Conservation (phyloP, 1,140 invertebrate genomes). For the Drosophila yakuba region DNA sequence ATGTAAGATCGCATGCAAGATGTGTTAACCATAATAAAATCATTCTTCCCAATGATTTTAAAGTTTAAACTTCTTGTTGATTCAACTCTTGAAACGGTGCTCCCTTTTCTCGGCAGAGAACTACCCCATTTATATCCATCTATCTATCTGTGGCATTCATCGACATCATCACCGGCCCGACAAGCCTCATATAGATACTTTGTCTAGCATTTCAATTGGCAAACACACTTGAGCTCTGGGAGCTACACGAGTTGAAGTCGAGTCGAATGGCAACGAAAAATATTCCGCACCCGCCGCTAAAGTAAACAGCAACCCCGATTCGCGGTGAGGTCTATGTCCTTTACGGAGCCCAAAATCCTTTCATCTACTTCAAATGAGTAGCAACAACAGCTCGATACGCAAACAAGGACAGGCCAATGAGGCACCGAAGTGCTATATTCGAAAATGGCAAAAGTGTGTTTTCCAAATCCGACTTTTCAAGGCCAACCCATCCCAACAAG, state of each 20-base stretch:
- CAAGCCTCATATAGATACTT: slow-evolving; percentile 66
- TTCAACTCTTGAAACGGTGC: slow-evolving; percentile 20
- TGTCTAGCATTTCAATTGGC: slow-evolving; percentile 84
- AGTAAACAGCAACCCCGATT: slow-evolving; percentile 60
- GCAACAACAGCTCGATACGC: slow-evolving; percentile 67
- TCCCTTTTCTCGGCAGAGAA: slow-evolving; percentile 8
- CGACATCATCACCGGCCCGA: slow-evolving; percentile 37
- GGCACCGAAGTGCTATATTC: slow-evolving; percentile 72
- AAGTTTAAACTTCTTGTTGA: not conserved
- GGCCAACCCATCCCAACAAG: slow-evolving; percentile 44
- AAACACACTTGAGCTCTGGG: slow-evolving; percentile 68
- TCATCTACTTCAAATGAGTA: slow-evolving; percentile 76
- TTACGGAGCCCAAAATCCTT: slow-evolving; percentile 65
- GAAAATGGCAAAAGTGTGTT: slow-evolving; percentile 83
- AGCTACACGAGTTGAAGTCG: slow-evolving; percentile 51
- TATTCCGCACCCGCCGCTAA: slow-evolving; percentile 69
- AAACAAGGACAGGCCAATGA: slow-evolving; percentile 39
- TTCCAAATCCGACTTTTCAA: slow-evolving; percentile 82
- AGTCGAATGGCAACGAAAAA: slow-evolving; percentile 30
- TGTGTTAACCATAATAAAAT: too few species aligned
- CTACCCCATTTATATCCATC: slow-evolving; percentile 26
- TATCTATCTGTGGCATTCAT: slow-evolving; percentile 45
- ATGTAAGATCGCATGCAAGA: too few species aligned
- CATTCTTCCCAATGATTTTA: not conserved
- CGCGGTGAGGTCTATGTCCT: slow-evolving; percentile 28